phyloP scores from a whole-genome alignment of 2,797 vertebrate genomes.

The Silurus lanzhouensis region DNA sequence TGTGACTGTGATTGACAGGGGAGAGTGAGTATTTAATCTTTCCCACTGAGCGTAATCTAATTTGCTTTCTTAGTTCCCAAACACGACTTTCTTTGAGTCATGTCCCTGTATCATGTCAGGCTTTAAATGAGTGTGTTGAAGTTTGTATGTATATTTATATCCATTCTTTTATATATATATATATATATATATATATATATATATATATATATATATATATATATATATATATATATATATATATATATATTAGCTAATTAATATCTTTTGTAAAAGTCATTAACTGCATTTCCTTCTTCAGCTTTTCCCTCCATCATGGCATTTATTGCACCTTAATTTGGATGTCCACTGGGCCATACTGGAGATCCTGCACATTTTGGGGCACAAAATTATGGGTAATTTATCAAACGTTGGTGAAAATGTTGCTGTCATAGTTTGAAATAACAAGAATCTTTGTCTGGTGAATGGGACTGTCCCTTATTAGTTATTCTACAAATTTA shows the following conservation, averaged over 20 bases:
- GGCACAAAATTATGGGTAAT: slow-evolving; percentile 86
- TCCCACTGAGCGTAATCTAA: neutral
- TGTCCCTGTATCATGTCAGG: neutral
- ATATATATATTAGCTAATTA: too few species aligned
- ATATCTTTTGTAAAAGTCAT: neutral
- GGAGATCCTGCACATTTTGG: slow-evolving; percentile 87
- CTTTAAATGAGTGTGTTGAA: neutral
- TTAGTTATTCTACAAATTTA: neutral
- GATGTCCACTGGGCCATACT: slow-evolving; percentile 91
- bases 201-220: too few species aligned
- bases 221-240: neutral
- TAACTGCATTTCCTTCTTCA: slow-evolving; percentile 61
- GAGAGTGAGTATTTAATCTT: neutral
- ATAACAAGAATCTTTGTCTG: neutral
- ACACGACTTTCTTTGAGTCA: too few species aligned
- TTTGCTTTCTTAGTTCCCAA: neutral
- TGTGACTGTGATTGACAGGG: neutral
- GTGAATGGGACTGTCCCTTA: neutral
- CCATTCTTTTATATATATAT: neutral
- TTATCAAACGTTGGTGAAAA: neutral
- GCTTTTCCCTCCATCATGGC: slow-evolving; percentile 94
- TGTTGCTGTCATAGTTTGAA: neutral
- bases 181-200: too few species aligned
- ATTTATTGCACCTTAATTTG: slow-evolving; percentile 91
- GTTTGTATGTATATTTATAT: neutral